These are phyloP conservation scores for Crepidodera aurea DNA, from an alignment of 2,888 invertebrate genomes.

Conservation along the genomic window DNA sequence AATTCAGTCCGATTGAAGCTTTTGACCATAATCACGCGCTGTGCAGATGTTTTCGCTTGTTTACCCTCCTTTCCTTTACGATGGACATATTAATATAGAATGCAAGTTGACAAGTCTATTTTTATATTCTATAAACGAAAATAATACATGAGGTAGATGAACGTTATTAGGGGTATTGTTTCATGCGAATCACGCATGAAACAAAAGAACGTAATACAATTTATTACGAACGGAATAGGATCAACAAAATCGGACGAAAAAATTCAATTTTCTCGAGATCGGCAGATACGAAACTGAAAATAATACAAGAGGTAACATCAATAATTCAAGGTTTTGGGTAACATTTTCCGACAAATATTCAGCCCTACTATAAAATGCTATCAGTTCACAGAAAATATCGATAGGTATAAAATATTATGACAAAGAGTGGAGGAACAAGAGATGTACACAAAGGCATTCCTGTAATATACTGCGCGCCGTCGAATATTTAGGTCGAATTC, in stretches of 20 bases:
- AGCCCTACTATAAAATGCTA: constrained; percentile 18
- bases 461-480: constrained; percentile 9
- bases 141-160: no score
- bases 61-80: no score
- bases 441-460: constrained; percentile 17
- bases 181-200: no score
- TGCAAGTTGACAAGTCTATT: no score
- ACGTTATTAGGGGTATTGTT: no score
- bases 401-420: constrained; percentile 21
- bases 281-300: constrained; percentile 1
- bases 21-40: no score
- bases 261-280: constrained; percentile 10
- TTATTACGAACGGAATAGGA: neutral
- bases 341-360: constrained; percentile 13
- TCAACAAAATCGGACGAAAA: constrained; percentile 7
- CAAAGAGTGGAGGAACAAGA: constrained; percentile 14
- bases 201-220: neutral
- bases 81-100: no score
- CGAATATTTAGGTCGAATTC: constrained; percentile 7
- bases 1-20: no score
- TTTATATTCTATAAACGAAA: no score
- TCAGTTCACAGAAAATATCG: constrained; percentile 12
- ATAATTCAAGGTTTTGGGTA: constrained; percentile 14
- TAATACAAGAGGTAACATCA: constrained; percentile 17
- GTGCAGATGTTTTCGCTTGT: no score